A percentile compares a stretch with the other conserved stretches of the same genome.
Evolutionary conservation across 2,797 vertebrate species (phyloP).

Genomic region (Brachymystax lenok): DNA sequence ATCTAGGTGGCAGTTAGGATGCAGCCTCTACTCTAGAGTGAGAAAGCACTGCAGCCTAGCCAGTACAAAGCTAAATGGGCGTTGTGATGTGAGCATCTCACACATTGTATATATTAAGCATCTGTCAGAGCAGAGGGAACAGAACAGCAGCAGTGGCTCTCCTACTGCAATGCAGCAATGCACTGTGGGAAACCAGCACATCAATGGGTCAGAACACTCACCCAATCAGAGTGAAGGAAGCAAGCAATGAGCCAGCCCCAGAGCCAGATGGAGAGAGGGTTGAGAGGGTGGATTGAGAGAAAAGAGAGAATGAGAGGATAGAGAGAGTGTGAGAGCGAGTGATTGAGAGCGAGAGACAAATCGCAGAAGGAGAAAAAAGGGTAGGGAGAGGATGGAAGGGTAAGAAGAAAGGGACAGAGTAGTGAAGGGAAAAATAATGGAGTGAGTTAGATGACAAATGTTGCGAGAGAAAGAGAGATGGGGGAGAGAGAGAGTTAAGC

Average conservation of each 20-base stretch:
- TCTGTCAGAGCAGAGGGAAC: conserved; percentile 34
- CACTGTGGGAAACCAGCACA: conserved; percentile 72
- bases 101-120: conserved; percentile 40
- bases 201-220: conserved; percentile 84
- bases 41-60: background rate
- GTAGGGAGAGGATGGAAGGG: conserved; percentile 8
- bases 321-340: conserved; percentile 44
- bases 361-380: conserved; percentile 25
- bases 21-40: background rate
- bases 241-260: conserved; percentile 92
- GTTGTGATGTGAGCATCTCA: conserved; percentile 1
- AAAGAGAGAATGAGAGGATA: conserved; percentile 29
- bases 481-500: conserved; percentile 57
- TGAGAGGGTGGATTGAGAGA: conserved; percentile 7
- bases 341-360: conserved; percentile 18
- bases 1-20: background rate
- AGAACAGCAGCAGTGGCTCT: conserved; percentile 54
- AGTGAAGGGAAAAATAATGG: conserved; percentile 20
- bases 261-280: conserved; percentile 68
- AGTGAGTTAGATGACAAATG: conserved; percentile 53
- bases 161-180: conserved; percentile 73
- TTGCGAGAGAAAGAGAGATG: conserved; percentile 35
- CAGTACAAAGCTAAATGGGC: background rate
- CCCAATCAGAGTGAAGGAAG: conserved; percentile 94
- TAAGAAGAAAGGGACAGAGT: conserved; percentile 12